Evolutionary conservation across 2,888 invertebrate species (phyloP).

Genomic region (Cosmia trapezina): DNA sequence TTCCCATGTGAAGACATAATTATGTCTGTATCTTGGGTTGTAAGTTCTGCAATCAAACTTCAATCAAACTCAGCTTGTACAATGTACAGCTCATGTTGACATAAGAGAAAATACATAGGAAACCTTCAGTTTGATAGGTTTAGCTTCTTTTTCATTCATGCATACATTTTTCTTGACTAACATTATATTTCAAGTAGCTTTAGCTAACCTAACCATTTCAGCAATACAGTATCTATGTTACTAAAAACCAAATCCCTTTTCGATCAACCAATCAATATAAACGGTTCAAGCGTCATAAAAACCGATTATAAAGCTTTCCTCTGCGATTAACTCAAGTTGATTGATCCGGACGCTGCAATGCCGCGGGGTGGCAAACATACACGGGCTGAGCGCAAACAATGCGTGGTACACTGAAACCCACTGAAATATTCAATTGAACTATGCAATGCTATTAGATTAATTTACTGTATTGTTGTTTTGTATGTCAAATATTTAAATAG

Average conservation of each 20-base stretch:
- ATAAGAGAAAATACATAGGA: not conserved
- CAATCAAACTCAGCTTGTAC: not conserved
- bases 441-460: slow-evolving; percentile 51
- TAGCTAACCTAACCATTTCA: not conserved
- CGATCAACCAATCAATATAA: not conserved
- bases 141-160: not conserved
- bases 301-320: slow-evolving; percentile 6
- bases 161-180: not conserved
- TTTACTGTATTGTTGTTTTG: slow-evolving; percentile 34
- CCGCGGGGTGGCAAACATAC: slow-evolving; percentile 56
- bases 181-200: not conserved
- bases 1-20: not conserved
- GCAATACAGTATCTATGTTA: not conserved
- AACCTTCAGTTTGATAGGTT: not conserved
- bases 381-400: slow-evolving; percentile 53
- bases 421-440: slow-evolving; percentile 55
- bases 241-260: slow-evolving; percentile 2
- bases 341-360: slow-evolving; percentile 65
- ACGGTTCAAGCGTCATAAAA: not conserved
- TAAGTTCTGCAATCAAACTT: not conserved
- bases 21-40: too few species aligned
- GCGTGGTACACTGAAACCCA: slow-evolving; percentile 19
- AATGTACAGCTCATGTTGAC: not conserved
- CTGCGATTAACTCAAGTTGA: slow-evolving; percentile 66
- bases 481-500: slow-evolving; percentile 11